Percentiles rank a stretch among this genome's conserved stretches.
Conservation (phyloP, 2,113 vertebrate species). For the Suncus etruscus region DNA sequence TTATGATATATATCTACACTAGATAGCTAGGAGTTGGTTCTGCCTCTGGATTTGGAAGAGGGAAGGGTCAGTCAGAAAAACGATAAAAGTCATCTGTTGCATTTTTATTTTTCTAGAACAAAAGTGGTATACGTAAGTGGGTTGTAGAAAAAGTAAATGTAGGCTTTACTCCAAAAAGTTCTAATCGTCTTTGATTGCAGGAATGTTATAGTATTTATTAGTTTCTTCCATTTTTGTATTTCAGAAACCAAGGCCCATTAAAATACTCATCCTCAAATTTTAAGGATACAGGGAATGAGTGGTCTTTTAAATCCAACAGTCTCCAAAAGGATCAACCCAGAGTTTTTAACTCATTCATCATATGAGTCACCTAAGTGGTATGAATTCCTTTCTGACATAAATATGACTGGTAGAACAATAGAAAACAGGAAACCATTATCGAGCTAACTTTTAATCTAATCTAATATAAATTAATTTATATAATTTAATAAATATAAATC, state of each 20-base stretch:
- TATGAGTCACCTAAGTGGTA: not conserved
- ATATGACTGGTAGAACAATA: not conserved
- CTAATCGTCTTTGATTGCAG: not conserved
- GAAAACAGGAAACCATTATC: not conserved
- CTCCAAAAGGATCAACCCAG: constrained; percentile 2
- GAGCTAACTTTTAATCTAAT: too few species aligned
- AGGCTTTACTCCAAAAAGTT: not conserved
- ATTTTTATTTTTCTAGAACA: constrained; percentile 7
- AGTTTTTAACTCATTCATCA: not conserved
- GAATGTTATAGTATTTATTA: not conserved
- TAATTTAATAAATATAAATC: too few species aligned
- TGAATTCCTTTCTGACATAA: not conserved
- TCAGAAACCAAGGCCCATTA: constrained; percentile 44
- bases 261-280: constrained; percentile 45
- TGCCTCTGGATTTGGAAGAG: not conserved
- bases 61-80: not conserved
- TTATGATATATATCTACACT: too few species aligned
- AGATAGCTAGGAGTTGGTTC: not conserved
- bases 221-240: not conserved
- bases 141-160: not conserved
- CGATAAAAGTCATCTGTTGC: not conserved
- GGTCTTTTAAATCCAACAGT: constrained; percentile 14
- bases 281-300: not conserved
- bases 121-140: not conserved
- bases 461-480: too few species aligned